Conservation (phyloP, 2,888 invertebrate genomes). For the Halocaridina rubra region DNA sequence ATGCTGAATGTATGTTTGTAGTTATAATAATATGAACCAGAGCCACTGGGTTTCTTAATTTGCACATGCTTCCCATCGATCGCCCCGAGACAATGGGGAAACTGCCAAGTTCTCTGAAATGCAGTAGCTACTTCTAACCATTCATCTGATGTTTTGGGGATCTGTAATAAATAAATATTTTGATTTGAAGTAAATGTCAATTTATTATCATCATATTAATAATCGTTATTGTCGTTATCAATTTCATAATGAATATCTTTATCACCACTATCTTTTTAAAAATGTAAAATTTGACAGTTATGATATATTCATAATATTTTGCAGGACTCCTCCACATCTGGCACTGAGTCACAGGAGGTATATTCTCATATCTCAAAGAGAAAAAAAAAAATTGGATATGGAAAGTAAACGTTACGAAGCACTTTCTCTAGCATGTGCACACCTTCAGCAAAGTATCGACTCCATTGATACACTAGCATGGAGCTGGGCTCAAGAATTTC, state of each 20-base stretch:
- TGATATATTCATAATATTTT: not conserved
- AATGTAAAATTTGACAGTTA: too few relatives aligned
- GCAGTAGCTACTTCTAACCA: not conserved
- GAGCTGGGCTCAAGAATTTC: slow-evolving; percentile 22
- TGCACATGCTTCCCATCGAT: slow-evolving; percentile 4
- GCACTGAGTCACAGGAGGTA: not conserved
- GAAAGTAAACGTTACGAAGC: not conserved
- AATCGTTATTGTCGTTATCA: not conserved
- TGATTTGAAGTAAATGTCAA: too few relatives aligned
- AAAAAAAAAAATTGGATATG: not conserved
- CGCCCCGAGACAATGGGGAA: slow-evolving; percentile 17
- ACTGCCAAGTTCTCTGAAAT: not conserved
- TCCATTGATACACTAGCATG: not conserved
- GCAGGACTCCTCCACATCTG: not conserved
- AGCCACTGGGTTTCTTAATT: not conserved
- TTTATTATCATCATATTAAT: not conserved
- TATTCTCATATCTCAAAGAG: not conserved
- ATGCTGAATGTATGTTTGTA: not conserved
- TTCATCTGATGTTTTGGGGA: not conserved
- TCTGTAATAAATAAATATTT: not conserved
- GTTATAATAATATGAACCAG: not conserved
- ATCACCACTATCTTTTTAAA: not conserved
- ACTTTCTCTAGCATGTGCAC: not conserved
- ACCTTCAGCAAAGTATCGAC: not conserved
- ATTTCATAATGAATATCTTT: not conserved